A percentile compares a stretch with the other conserved stretches of the same genome.
These are phyloP conservation scores for Hexactinellida sp. DNA, from an alignment of 37 sponge, comb jelly and placozoan species.

Conservation along the genomic window DNA sequence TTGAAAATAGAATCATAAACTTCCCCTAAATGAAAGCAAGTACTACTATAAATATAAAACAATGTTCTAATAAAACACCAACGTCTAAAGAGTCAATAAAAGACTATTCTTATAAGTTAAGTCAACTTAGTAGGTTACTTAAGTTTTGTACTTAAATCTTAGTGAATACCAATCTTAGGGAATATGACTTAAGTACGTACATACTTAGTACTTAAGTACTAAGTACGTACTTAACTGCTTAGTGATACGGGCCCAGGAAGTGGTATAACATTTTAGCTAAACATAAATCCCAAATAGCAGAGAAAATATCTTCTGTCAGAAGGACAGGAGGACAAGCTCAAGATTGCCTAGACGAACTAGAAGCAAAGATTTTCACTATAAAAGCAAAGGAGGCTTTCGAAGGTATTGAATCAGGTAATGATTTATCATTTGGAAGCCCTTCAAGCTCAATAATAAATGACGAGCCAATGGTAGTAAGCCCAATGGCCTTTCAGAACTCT, in stretches of 20 bases:
- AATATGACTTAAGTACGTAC: too few species aligned
- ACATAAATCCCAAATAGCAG: neutral
- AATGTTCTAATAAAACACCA: too few species aligned
- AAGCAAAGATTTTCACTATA: neutral
- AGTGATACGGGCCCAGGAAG: neutral
- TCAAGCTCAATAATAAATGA: neutral
- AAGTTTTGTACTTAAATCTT: too few species aligned
- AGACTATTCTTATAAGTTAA: too few species aligned
- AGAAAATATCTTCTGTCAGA: neutral
- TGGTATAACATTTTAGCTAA: neutral
- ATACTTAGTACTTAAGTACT: too few species aligned
- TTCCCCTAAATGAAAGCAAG: too few species aligned
- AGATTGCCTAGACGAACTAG: neutral
- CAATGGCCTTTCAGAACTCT: neutral
- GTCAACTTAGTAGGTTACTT: too few species aligned
- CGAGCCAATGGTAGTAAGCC: neutral
- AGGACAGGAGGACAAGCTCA: neutral
- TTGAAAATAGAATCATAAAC: too few species aligned
- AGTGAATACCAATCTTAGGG: too few species aligned
- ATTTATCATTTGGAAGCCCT: neutral
- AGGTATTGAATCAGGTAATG: neutral
- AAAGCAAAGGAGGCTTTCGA: neutral
- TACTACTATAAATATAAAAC: too few species aligned
- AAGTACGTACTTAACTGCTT: too few species aligned
- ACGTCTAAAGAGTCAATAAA: too few species aligned